Percentiles rank a stretch among this genome's conserved stretches.
phyloP scores from a whole-genome alignment of 2,888 invertebrate genomes.

The Microctonus brassicae region DNA sequence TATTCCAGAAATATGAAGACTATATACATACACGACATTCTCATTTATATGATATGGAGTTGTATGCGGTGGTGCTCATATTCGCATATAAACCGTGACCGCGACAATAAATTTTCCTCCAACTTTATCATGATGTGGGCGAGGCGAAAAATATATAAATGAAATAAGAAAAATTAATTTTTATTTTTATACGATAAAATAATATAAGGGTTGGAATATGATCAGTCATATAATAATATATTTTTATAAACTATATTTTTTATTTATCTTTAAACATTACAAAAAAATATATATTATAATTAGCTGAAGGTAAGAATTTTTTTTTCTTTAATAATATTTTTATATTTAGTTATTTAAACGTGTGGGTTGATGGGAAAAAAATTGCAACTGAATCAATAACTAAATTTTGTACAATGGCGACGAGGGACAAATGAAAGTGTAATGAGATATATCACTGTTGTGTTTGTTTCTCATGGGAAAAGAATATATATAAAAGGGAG shows the following conservation, averaged over 20 bases:
- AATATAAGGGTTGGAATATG: background rate
- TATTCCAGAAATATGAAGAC: slow-evolving; percentile 13
- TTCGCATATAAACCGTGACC: slow-evolving; percentile 1
- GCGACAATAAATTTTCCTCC: background rate
- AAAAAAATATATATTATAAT: too few species aligned
- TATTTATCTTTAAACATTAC: background rate
- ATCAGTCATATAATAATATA: background rate
- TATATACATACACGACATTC: background rate
- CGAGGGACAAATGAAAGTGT: background rate
- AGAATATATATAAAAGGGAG: background rate
- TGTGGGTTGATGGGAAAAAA: too few species aligned
- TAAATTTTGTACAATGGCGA: background rate
- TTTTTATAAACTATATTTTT: background rate
- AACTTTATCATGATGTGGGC: background rate
- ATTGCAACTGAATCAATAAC: background rate
- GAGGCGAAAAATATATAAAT: background rate
- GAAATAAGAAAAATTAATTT: background rate
- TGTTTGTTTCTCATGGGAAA: background rate
- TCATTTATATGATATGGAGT: background rate
- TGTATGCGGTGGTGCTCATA: background rate
- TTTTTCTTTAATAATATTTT: too few species aligned
- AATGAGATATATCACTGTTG: background rate
- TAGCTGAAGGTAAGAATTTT: background rate
- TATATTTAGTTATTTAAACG: too few species aligned
- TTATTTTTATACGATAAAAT: background rate